Evolutionary conservation across 2,113 vertebrate species (phyloP).

Genomic region (Grantiella picta): DNA sequence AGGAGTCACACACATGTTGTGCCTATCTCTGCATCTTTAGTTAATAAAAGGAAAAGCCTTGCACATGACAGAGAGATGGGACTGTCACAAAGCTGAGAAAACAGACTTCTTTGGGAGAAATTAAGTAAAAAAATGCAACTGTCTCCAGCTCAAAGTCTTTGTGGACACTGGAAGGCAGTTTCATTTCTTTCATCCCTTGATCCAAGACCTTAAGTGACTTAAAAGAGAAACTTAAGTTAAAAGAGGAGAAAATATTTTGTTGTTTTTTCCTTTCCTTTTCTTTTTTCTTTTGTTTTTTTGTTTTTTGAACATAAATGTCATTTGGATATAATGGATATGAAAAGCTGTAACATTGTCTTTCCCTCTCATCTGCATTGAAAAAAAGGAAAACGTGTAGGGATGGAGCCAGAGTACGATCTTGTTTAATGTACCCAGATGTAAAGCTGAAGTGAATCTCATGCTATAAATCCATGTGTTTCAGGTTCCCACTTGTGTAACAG

Average conservation of each 20-base stretch:
- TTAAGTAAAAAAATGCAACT: neutral
- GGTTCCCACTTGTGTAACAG: neutral
- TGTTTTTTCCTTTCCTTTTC: neutral
- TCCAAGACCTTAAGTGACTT: neutral
- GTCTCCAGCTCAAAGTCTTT: neutral
- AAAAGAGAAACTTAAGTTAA: neutral
- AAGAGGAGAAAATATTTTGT: neutral
- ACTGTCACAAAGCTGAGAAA: neutral
- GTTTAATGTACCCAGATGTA: slow-evolving; percentile 14
- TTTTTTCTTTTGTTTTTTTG: neutral
- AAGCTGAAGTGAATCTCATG: neutral
- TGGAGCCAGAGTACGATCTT: neutral
- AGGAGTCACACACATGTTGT: too few species aligned
- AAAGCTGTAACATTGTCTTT: neutral
- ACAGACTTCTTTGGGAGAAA: neutral
- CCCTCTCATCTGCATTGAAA: neutral
- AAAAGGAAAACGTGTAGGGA: neutral
- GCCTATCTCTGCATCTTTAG: too few species aligned
- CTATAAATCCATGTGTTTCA: neutral
- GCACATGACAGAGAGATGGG: too few species aligned
- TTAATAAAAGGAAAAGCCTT: too few species aligned
- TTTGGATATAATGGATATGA: neutral
- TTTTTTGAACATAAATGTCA: neutral
- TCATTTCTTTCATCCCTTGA: neutral
- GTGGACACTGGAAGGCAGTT: neutral